These are phyloP conservation scores for Sarotherodon lohbergeri DNA, from an alignment of 2,113 vertebrate genomes.

Conservation along the genomic window DNA sequence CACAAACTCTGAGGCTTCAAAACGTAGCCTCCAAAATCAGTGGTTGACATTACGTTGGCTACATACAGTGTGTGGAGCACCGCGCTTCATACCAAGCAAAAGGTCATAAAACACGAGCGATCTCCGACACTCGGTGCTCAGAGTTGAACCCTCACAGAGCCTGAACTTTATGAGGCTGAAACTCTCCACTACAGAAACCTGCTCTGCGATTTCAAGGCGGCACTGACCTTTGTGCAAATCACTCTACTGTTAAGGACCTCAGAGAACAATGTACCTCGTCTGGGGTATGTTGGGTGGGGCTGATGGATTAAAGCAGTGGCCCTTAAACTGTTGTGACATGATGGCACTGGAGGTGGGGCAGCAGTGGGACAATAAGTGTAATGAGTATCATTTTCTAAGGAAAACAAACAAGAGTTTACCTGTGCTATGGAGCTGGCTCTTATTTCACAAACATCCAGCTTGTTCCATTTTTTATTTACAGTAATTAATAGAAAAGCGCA, in stretches of 20 bases:
- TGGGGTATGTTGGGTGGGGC: background rate
- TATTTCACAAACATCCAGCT: background rate
- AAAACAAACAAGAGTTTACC: background rate
- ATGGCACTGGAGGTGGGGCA: background rate
- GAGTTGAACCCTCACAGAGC: background rate
- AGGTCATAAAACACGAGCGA: background rate
- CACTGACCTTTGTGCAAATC: background rate
- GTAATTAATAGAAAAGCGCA: background rate
- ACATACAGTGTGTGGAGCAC: background rate
- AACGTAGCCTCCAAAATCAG: background rate
- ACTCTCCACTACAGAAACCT: background rate
- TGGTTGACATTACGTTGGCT: too few species aligned
- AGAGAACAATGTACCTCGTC: background rate
- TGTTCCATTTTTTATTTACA: background rate
- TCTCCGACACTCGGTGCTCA: background rate
- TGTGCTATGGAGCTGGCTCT: background rate
- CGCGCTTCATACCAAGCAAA: accelerated
- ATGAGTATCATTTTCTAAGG: background rate
- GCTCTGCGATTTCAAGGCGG: background rate
- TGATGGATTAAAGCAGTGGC: background rate
- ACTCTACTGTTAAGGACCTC: background rate
- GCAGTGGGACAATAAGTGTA: background rate
- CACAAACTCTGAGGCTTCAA: background rate
- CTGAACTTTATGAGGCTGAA: background rate
- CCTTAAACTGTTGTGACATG: background rate